Conservation (phyloP, 2,797 vertebrate species). For the Leptatherina wallacei region DNA sequence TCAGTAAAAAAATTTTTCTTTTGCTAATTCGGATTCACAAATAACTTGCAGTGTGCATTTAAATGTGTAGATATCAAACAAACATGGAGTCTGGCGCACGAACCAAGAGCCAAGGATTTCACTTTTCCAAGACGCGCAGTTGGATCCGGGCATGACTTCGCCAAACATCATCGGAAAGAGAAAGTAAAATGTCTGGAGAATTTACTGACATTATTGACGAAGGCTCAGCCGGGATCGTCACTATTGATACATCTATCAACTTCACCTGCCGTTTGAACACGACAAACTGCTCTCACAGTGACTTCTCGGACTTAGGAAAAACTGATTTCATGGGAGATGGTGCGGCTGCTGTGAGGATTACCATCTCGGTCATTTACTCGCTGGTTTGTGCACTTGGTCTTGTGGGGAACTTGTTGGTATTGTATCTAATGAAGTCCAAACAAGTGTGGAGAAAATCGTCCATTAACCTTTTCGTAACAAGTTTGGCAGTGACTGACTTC, state of each 20-base stretch:
- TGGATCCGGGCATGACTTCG: constrained; percentile 19
- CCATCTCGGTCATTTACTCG: constrained; percentile 91
- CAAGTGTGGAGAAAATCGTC: constrained; percentile 93
- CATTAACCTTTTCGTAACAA: constrained; percentile 94
- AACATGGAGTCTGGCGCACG: background rate
- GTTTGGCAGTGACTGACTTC: constrained; percentile 93
- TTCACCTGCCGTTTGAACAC: constrained; percentile 64
- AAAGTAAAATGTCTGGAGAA: constrained; percentile 74
- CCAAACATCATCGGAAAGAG: constrained; percentile 38
- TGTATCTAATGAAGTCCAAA: constrained; percentile 93
- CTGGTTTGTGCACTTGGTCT: constrained; percentile 93
- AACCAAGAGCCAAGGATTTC: background rate
- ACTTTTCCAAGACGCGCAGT: background rate
- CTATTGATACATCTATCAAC: constrained; percentile 58
- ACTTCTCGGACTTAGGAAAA: constrained; percentile 31
- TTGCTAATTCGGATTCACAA: background rate
- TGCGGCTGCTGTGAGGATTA: constrained; percentile 84
- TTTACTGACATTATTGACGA: constrained; percentile 43
- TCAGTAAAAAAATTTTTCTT: constrained; percentile 38
- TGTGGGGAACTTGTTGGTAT: constrained; percentile 91
- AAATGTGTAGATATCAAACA: background rate
- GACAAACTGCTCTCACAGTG: constrained; percentile 65
- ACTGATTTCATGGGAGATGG: constrained; percentile 75
- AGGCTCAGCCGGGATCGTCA: constrained; percentile 48
- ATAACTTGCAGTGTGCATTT: accelerated